Evolutionary conservation across 1,140 invertebrate species (phyloP), one percentile per base, ranked within the genome.

Genomic region (Oreohelix idahoensis): DNA sequence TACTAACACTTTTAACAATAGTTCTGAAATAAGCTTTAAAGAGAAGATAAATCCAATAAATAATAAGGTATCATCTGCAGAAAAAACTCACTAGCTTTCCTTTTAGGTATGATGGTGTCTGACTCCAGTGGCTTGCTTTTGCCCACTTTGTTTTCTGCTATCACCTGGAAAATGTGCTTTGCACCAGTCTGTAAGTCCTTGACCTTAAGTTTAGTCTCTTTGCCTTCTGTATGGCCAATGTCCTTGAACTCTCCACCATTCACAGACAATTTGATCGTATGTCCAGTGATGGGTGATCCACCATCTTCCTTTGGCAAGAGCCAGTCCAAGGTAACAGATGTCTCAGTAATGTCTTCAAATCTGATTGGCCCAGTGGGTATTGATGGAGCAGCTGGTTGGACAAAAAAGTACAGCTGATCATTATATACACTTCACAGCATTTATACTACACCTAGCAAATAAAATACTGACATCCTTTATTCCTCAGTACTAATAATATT

Each of bases 71-170:
- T 11, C 45, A 49, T 49, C 17, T 49, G 45, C 45, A 42, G 13
- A 49, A 11, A 23, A 8, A 35, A 79, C 76, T 84, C 71, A 79
- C 76, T 70, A 45, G 58, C 83, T 79, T 79, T 79, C 49, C 76
- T 85, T 70, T 83, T 53, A 8, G 97, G 96, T 92, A 97, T 96
- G 90, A 96, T 99, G 38, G 97, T 97, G 95, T 99, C 98, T 90
- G 98, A 98, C 42, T 98, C 98, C 0, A 97, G 96, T 76, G 99
- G 96, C 13, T 96, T 95, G 90, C 97, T 98, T 92, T 98, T 96
- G 1, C 98, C 98, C 90, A 97, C 96, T 88, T 97, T 96, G 92
- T 99, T 99, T 0, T 98, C 96, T 53, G 98, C 98, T 79, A 95
- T 94, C 0, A 99, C 96, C 77, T 97, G 93, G 94, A 99, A 98